Evolutionary conservation across 2,113 vertebrate species (phyloP).

Genomic region (Falco punctatus): DNA sequence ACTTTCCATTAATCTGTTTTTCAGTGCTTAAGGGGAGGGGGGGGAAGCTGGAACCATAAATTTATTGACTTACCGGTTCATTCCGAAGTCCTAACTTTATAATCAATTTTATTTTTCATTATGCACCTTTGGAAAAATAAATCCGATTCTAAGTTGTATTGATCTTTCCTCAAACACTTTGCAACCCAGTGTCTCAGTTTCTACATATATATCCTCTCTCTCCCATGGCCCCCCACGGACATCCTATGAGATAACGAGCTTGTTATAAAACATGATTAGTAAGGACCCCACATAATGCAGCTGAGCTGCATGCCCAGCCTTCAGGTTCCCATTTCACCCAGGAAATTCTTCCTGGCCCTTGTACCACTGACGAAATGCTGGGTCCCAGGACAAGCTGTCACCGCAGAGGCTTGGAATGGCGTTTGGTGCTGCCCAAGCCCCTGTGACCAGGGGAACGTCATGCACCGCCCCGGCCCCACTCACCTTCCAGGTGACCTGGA

Average conservation of each 20-base stretch:
- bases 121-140: constrained; percentile 72
- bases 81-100: constrained; percentile 70
- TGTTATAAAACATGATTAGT: background rate
- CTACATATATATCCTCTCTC: background rate
- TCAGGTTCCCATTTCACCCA: background rate
- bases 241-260: background rate
- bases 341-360: background rate
- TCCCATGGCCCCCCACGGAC: background rate
- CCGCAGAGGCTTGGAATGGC: rapidly evolving
- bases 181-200: background rate
- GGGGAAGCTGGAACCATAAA: constrained; percentile 56
- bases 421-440: background rate
- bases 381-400: background rate
- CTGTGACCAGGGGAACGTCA: rapidly evolving
- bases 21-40: constrained; percentile 10
- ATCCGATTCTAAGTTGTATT: constrained; percentile 65
- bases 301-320: background rate
- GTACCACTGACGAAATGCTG: rapidly evolving
- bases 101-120: constrained; percentile 77
- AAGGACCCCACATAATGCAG: background rate
- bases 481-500: constrained; percentile 98
- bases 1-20: constrained; percentile 77
- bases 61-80: constrained; percentile 64
- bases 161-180: constrained; percentile 33
- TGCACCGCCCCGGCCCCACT: rapidly evolving